Evolutionary conservation across 2,888 invertebrate species (phyloP), one percentile per base, ranked within the genome.

Genomic region (Acholoe squamosa): DNA sequence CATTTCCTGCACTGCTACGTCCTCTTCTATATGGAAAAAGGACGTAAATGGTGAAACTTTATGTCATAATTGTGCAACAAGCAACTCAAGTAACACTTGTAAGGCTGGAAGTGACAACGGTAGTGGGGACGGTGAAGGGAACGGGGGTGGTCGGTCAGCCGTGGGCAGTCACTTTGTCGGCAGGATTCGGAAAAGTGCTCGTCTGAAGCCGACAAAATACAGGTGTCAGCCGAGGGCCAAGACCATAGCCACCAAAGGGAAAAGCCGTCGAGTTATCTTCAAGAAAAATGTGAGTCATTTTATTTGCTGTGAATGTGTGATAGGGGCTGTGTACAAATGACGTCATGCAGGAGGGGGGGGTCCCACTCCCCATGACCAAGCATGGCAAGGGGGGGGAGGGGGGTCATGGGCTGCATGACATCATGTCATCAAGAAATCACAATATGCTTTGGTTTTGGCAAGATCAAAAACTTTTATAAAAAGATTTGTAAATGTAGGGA

Each of bases 261-360:
- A 97, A 93, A 97, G 98, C 25, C 96, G 98, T 0, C 96, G 98
- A 92, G 97, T 97, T 89, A 97, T 98, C 91, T 98, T 98, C 93
- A 96, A 96, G 95, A 97, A 97, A 93, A 97, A 94, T 92, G 96
- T 95, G 94, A 94, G 94, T 43, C n/a, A n/a, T n/a, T n/a, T n/a
- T n/a, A n/a, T n/a, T n/a, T n/a, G n/a, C n/a, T n/a, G n/a, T n/a
- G n/a, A n/a, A n/a, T n/a, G n/a, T n/a, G n/a, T n/a, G n/a, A n/a
- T n/a, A n/a, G n/a, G n/a, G n/a, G n/a, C n/a, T n/a, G n/a, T n/a
- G n/a, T n/a, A n/a, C n/a, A n/a, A n/a, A n/a, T n/a, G n/a, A n/a
- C n/a, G n/a, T n/a, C n/a, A n/a, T n/a, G n/a, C n/a, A n/a, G n/a
- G n/a, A n/a, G n/a, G n/a, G n/a, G n/a, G n/a, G n/a, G n/a, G n/a